These are phyloP conservation scores for Hyposoter dolosus DNA, from an alignment of 2,888 invertebrate genomes.

Conservation along the genomic window DNA sequence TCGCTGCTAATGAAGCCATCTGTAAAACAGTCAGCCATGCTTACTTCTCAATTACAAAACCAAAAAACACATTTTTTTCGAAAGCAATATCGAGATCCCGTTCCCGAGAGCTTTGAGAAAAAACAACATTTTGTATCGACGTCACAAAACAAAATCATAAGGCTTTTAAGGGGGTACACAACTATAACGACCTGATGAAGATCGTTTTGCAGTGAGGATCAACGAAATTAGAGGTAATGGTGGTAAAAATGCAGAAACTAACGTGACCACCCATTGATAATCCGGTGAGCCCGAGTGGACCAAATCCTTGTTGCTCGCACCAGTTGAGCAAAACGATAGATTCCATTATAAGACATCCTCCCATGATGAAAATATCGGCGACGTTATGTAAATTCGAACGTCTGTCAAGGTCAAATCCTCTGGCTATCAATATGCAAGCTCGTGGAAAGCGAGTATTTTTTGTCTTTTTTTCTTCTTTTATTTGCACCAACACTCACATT, in stretches of 20 bases:
- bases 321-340: conserved; percentile 96
- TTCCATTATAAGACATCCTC: conserved; percentile 97
- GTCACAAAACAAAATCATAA: not conserved
- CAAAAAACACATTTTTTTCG: not conserved
- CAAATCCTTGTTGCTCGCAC: conserved; percentile 96
- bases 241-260: conserved; percentile 83
- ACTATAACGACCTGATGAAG: not conserved
- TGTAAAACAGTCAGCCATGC: conserved; percentile 83
- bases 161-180: too few relatives aligned
- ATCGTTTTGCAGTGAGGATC: not conserved
- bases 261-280: conserved; percentile 99
- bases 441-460: conserved; percentile 36
- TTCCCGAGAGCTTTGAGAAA: not conserved
- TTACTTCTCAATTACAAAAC: not conserved
- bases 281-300: conserved; percentile 97
- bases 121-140: not conserved
- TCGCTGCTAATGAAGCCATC: conserved; percentile 99
- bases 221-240: not conserved
- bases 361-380: conserved; percentile 99
- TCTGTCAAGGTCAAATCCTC: conserved; percentile 84
- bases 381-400: conserved; percentile 97
- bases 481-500: conserved; percentile 87
- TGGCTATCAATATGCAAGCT: conserved; percentile 52
- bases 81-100: not conserved
- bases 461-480: conserved; percentile 65